A percentile compares a stretch with the other conserved stretches of the same genome.
These are phyloP conservation scores for Epirrhoe tristata DNA, from an alignment of 2,888 invertebrate genomes.

Conservation along the genomic window DNA sequence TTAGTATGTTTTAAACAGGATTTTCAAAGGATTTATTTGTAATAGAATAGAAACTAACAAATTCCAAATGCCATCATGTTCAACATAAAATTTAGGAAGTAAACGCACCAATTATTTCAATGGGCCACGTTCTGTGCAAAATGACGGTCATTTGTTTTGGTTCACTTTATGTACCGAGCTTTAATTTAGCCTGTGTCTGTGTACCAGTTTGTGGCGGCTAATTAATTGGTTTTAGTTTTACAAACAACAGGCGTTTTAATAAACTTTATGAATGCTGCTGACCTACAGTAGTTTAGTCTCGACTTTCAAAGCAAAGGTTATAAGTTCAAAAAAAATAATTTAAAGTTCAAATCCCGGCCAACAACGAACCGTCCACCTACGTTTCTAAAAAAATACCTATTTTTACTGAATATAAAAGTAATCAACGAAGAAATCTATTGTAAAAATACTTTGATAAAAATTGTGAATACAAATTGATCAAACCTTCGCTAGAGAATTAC, in stretches of 20 bases:
- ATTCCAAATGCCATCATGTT: constrained; percentile 3
- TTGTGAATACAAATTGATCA: too few species aligned
- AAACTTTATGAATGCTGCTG: background rate
- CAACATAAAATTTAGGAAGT: constrained; percentile 6
- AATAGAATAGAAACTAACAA: background rate
- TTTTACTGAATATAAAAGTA: too few species aligned
- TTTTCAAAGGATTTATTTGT: background rate
- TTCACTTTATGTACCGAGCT: constrained; percentile 28
- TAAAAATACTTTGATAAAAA: too few species aligned
- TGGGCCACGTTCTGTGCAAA: constrained; percentile 16
- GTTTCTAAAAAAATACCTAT: too few species aligned
- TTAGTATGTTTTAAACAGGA: background rate
- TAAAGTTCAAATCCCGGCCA: too few species aligned
- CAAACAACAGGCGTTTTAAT: background rate
- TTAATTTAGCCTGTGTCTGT: constrained; percentile 16
- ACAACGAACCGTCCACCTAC: too few species aligned
- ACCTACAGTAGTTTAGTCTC: background rate
- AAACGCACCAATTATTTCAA: constrained; percentile 24
- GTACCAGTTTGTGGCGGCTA: constrained; percentile 18
- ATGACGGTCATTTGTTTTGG: constrained; percentile 30
- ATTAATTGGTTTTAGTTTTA: constrained; percentile 19
- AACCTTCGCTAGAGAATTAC: too few species aligned
- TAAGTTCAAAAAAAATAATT: too few species aligned
- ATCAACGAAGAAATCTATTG: too few species aligned
- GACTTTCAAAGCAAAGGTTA: too few species aligned